These are phyloP conservation scores for Trematomus loennbergii DNA, from an alignment of 2,113 vertebrate genomes.

Conservation along the genomic window DNA sequence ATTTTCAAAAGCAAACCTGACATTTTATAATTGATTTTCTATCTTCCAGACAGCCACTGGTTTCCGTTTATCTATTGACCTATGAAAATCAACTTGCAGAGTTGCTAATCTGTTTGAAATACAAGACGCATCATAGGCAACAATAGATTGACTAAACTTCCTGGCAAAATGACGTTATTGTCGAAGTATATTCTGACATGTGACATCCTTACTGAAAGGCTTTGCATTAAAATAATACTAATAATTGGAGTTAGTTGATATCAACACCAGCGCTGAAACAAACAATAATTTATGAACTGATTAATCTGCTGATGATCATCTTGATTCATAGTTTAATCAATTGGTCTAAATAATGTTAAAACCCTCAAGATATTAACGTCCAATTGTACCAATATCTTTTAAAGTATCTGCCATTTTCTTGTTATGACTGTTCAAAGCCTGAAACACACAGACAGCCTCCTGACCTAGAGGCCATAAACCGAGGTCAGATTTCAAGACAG, in stretches of 20 bases:
- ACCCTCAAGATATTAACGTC: too few species aligned
- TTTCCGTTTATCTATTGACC: conserved; percentile 20
- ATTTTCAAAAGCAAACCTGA: conserved; percentile 26
- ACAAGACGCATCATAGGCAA: conserved; percentile 20
- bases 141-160: neutral
- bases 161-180: neutral
- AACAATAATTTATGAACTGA: neutral
- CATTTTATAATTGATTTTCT: conserved; percentile 18
- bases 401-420: neutral
- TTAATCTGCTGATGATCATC: neutral
- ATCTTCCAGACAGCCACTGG: conserved; percentile 7
- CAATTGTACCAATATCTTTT: neutral
- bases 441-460: conserved; percentile 13
- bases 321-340: neutral
- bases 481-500: conserved; percentile 21
- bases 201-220: neutral
- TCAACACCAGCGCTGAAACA: neutral
- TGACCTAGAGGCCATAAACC: neutral
- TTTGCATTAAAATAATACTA: neutral
- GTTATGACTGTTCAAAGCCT: neutral
- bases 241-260: neutral
- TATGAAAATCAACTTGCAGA: conserved; percentile 11
- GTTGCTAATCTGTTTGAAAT: conserved; percentile 13
- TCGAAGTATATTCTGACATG: neutral
- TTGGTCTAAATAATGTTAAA: too few species aligned